These are phyloP conservation scores for Acanthacorydalis orientalis DNA, from an alignment of 2,888 invertebrate species.

Conservation along the genomic window DNA sequence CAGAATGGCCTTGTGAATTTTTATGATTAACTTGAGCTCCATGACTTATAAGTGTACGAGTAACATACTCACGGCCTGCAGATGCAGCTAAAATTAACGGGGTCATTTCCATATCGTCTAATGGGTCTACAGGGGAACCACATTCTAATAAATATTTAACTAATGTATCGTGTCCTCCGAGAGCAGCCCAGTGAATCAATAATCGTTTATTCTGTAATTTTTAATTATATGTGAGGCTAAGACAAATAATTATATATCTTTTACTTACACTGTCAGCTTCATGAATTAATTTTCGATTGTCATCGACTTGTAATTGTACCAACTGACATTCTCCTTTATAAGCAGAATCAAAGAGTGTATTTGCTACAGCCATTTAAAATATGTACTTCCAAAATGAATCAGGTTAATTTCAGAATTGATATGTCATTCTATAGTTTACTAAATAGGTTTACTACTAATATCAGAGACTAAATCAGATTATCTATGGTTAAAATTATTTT, in stretches of 20 bases:
- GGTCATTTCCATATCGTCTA: slow-evolving; percentile 60
- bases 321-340: slow-evolving; percentile 53
- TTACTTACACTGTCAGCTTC: slow-evolving; percentile 33
- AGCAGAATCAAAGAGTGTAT: slow-evolving; percentile 43
- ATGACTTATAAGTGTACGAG: slow-evolving; percentile 43
- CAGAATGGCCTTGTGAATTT: slow-evolving; percentile 57
- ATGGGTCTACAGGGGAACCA: slow-evolving; percentile 47
- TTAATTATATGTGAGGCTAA: slow-evolving; percentile 5
- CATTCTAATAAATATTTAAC: slow-evolving; percentile 49
- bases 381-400: not conserved
- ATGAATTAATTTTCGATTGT: slow-evolving; percentile 31
- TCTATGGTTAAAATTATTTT: too few relatives aligned
- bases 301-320: slow-evolving; percentile 42
- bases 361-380: slow-evolving; percentile 1
- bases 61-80: slow-evolving; percentile 53
- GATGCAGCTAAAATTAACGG: slow-evolving; percentile 68
- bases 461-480: too few relatives aligned
- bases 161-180: slow-evolving; percentile 59
- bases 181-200: slow-evolving; percentile 63
- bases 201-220: slow-evolving; percentile 47
- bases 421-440: too few relatives aligned
- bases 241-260: not conserved
- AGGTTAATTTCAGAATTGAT: too few relatives aligned
- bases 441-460: too few relatives aligned
- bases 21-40: slow-evolving; percentile 58